Evolutionary conservation across 2,888 invertebrate species (phyloP), one percentile per base, ranked within the genome.

Genomic region (Drosophila anomelani): DNA sequence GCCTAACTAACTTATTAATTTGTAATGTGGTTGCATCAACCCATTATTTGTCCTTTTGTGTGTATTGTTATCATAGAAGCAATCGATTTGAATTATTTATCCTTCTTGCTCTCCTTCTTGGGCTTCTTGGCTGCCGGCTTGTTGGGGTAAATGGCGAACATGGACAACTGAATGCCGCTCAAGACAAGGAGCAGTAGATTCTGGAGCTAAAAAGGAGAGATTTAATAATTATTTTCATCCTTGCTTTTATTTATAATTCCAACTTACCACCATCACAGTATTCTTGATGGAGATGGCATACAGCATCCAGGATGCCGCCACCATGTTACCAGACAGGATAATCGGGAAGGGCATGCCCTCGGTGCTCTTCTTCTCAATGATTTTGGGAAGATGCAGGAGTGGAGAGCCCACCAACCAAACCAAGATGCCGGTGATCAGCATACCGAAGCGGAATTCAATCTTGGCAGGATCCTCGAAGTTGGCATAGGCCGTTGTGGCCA

Each of bases 331-430:
- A 79, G 96, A 95, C 39, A 97, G 92, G 86, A 98, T 97, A 68
- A 98, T 94, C 10, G 97, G 97, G 91, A 98, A 97, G 7, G 98
- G 98, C 92, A 99, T 94, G 41, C 95, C 95, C 73, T 96, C 97
- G 0, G 98, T 97, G 91, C 96, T 97, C 93, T 96, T 95, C 17
- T 96, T 96, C 88, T 93, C 93, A 38, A 98, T 95, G 61, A 98
- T 96, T 66, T 96, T 94, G 80, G 94, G 96, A 87, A 96, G 89
- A 87, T 94, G 94, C 20, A 95, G 92, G 4, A 97, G 92, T 1
- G 97, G 97, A 10, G 95, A 94, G 0, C 95, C 96, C 72, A 97
- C 94, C 93, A 96, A 94, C 75, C 96, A 92, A 1, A 94, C 92
- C 13, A 92, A 73, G 7, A 92, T 88, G 6, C 67, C 74, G 0